Percentiles rank a stretch among this genome's conserved stretches.
Conservation (phyloP, 2,888 invertebrate species). For the Agonopterix arenella region DNA sequence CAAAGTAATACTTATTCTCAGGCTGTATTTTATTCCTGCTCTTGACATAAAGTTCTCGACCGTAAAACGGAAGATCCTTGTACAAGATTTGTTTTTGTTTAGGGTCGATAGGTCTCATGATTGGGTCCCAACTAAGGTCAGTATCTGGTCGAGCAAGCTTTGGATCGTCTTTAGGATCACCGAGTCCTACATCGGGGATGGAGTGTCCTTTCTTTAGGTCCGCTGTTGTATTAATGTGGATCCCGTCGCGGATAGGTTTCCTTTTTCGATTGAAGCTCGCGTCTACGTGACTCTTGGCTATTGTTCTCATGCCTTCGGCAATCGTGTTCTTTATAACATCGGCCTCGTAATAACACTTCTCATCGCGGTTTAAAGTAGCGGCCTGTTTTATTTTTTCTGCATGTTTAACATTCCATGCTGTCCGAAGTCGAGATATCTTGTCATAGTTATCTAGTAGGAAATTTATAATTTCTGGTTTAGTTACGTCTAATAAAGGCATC, state of each 20-base stretch:
- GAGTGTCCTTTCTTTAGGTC: slow-evolving; percentile 32
- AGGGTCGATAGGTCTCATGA: slow-evolving; percentile 35
- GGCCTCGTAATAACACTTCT: slow-evolving; percentile 26
- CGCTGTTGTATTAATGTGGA: slow-evolving; percentile 19
- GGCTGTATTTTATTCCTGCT: slow-evolving; percentile 26
- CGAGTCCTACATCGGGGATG: slow-evolving; percentile 34
- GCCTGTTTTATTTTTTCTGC: slow-evolving; percentile 26
- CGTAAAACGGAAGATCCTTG: slow-evolving; percentile 32
- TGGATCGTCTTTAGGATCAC: slow-evolving; percentile 33
- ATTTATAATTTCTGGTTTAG: slow-evolving; percentile 34
- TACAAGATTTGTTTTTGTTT: slow-evolving; percentile 28
- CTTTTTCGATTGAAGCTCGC: slow-evolving; percentile 23
- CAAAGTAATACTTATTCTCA: slow-evolving; percentile 38
- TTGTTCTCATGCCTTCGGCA: slow-evolving; percentile 26
- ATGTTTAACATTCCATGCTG: slow-evolving; percentile 35
- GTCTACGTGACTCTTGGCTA: slow-evolving; percentile 23
- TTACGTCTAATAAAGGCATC: slow-evolving; percentile 39
- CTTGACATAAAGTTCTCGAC: slow-evolving; percentile 33
- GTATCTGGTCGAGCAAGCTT: slow-evolving; percentile 30
- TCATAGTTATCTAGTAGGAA: slow-evolving; percentile 41
- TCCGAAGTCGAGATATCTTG: slow-evolving; percentile 33
- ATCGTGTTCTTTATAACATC: slow-evolving; percentile 27
- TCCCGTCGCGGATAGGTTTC: slow-evolving; percentile 24
- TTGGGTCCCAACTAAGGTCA: slow-evolving; percentile 27
- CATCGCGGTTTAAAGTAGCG: slow-evolving; percentile 27